Conservation (phyloP, 2,888 invertebrate genomes). For the Hymenopus coronatus region DNA sequence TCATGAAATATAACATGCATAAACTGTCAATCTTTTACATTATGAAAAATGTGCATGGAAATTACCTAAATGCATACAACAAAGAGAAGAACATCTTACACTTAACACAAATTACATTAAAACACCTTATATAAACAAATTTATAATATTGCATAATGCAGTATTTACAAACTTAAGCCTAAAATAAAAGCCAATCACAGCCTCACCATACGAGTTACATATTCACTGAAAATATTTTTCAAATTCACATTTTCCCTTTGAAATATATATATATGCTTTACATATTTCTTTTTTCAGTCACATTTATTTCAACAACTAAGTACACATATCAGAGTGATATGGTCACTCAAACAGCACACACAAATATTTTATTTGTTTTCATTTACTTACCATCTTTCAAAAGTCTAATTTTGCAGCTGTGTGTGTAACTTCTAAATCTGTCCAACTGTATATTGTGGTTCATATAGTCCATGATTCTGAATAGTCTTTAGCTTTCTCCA, state of each 20-base stretch:
- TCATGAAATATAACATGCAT: background rate
- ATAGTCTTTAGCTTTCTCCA: too few relatives aligned
- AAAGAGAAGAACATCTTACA: background rate
- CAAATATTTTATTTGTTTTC: too few relatives aligned
- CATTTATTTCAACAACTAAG: background rate
- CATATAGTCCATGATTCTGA: too few relatives aligned
- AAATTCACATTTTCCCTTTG: background rate
- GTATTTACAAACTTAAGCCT: background rate
- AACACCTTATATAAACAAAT: background rate
- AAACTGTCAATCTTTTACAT: background rate
- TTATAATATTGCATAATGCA: background rate
- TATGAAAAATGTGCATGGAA: background rate
- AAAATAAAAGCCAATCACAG: background rate
- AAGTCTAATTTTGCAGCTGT: too few relatives aligned
- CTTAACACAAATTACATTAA: too few relatives aligned
- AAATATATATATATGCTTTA: background rate
- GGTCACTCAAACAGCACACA: too few relatives aligned
- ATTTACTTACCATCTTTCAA: too few relatives aligned
- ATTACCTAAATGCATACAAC: background rate
- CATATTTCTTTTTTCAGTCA: background rate
- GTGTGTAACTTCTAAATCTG: too few relatives aligned
- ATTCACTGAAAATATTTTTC: background rate
- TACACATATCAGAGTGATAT: background rate
- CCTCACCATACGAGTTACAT: too few relatives aligned
- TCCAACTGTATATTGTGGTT: too few relatives aligned